Evolutionary conservation across 2,113 vertebrate species (phyloP), one percentile per base, ranked within the genome.

Genomic region (Datnioides undecimradiatus): DNA sequence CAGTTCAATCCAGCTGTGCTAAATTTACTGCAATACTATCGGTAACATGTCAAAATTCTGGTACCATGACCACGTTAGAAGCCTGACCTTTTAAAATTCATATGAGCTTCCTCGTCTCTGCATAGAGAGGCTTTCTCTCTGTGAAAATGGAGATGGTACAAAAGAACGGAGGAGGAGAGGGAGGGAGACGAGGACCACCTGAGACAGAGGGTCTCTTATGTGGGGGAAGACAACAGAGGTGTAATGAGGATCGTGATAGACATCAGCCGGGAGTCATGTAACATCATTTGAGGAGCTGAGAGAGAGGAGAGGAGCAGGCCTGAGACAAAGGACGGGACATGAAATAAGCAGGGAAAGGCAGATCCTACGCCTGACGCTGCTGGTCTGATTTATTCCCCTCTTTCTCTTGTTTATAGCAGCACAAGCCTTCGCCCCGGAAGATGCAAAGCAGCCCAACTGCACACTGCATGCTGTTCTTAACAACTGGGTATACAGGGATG

Each of bases 241-340:
- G 79, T 88, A 92, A 91, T 88, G 79, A 91, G 83, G 73, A 67
- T 49, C 36, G 29, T 74, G 88, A 92, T 90, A 89, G 74, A 86
- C 82, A 92, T 91, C 90, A 80, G 79, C 13, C 60, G 11, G 68
- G 83, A 60, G 54, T 94, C 71, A 21, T 49, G 87, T 93, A 91
- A 79, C 86, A 76, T 58, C 64, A 76, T 51, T 57, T 73, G 82
- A 84, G 76, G 73, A 23, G 66, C 65, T 63, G 55, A 62, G 72
- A 76, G 41, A 59, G 48, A 62, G 10, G 40, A 65, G 46, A 63
- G 10, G 40, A 65, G 46, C 59, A 65, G 54, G 33, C 36, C 65
- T 8, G 43, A 60, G 27, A 85, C 66, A 87, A 84, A 90, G 79
- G 64, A 25, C 23, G 9, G 62, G 40, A 58, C 38, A 75, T 66